A percentile compares a stretch with the other conserved stretches of the same genome.
Conservation (phyloP, 2,888 invertebrate species). For the Aphodius sticticus region DNA sequence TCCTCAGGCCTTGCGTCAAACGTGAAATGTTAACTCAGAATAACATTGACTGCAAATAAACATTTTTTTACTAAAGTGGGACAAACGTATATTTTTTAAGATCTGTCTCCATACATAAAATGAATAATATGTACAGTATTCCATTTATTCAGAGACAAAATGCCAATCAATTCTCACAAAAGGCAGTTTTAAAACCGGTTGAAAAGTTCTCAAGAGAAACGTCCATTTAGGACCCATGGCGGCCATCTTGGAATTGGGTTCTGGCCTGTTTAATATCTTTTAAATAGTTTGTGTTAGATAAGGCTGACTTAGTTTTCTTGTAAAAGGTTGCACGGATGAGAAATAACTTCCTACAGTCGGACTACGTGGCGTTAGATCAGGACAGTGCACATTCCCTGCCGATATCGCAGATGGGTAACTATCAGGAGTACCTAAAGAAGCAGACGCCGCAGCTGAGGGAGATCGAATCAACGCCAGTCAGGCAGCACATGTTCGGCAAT, state of each 20-base stretch:
- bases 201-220: too few species aligned
- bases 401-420: constrained; percentile 99
- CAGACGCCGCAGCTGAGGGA: constrained; percentile 92
- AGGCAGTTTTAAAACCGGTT: too few species aligned
- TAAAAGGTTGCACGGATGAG: constrained; percentile 86
- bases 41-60: too few species aligned
- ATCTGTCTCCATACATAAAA: too few species aligned
- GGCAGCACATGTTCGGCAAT: constrained; percentile 99
- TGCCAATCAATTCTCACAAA: too few species aligned
- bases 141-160: too few species aligned
- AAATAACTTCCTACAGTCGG: constrained; percentile 88
- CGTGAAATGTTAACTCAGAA: too few species aligned
- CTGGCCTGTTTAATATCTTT: background rate
- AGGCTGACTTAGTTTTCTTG: constrained; percentile 14
- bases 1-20: too few species aligned
- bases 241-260: background rate
- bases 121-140: too few species aligned
- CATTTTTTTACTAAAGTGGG: too few species aligned
- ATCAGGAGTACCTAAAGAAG: constrained; percentile 96
- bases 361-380: constrained; percentile 81
- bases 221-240: too few species aligned
- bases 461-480: constrained; percentile 92
- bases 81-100: too few species aligned
- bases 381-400: constrained; percentile 96
- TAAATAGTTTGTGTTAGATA: constrained; percentile 8